phyloP scores from a whole-genome alignment of 2,888 invertebrate species.

The Halictus ligatus region DNA sequence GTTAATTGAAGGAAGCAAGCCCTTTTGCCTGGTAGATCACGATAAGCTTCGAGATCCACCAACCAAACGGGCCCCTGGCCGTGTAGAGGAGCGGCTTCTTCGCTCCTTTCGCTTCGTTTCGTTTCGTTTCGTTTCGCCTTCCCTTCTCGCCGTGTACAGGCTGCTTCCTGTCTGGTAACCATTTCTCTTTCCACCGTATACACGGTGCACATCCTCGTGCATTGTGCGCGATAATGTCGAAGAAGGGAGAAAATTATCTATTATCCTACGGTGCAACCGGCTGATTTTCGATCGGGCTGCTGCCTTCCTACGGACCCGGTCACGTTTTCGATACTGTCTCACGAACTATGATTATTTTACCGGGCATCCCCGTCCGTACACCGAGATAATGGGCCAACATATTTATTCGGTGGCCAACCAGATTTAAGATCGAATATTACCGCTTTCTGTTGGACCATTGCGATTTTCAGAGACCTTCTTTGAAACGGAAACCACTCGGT shows the following conservation, averaged over 20 bases:
- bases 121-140: conserved; percentile 70
- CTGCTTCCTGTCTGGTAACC: conserved; percentile 76
- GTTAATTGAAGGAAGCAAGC: conserved; percentile 74
- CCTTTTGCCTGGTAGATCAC: conserved; percentile 75
- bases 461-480: background rate
- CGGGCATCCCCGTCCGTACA: background rate
- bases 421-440: background rate
- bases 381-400: conserved; percentile 1
- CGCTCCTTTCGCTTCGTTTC: conserved; percentile 49
- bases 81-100: conserved; percentile 58
- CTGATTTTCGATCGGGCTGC: conserved; percentile 12
- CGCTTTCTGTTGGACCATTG: background rate
- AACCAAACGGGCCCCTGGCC: conserved; percentile 69
- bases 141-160: conserved; percentile 65
- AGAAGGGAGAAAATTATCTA: conserved; percentile 53
- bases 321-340: background rate
- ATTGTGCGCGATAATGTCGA: conserved; percentile 59
- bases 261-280: conserved; percentile 32
- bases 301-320: conserved; percentile 8
- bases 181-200: conserved; percentile 70
- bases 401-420: background rate
- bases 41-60: conserved; percentile 73
- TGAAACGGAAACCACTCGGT: background rate
- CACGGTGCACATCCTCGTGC: conserved; percentile 52
- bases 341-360: conserved; percentile 15